A percentile compares a stretch with the other conserved stretches of the same genome.
These are phyloP conservation scores for Enteromius treurensis DNA, from an alignment of 2,797 vertebrate genomes.

Conservation along the genomic window DNA sequence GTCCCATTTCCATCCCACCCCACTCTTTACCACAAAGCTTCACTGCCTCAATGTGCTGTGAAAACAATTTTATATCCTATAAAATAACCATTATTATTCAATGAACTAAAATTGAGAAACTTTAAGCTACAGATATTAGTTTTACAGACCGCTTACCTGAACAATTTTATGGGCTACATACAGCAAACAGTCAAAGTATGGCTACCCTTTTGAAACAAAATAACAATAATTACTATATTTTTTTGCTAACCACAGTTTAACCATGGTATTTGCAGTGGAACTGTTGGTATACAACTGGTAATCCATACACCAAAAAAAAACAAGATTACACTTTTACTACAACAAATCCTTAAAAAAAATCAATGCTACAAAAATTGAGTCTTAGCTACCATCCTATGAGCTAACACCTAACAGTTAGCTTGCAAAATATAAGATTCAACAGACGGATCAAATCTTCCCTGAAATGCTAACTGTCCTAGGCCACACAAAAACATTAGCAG, in stretches of 20 bases:
- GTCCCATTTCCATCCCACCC: slow-evolving; percentile 56
- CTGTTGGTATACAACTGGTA: no score
- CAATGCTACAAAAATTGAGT: background rate
- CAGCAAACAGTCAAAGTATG: background rate
- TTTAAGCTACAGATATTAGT: background rate
- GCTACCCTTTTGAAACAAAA: background rate
- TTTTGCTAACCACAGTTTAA: no score
- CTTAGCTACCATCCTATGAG: background rate
- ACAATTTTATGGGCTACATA: background rate
- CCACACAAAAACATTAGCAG: background rate
- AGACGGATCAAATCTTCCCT: no score
- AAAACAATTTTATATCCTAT: background rate
- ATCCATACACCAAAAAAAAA: no score
- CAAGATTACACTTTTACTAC: no score
- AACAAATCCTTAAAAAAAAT: no score
- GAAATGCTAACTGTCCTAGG: background rate
- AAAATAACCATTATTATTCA: background rate
- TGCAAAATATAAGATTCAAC: background rate
- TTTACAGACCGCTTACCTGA: background rate
- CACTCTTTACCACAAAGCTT: slow-evolving; percentile 22
- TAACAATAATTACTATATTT: no score
- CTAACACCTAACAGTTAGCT: background rate
- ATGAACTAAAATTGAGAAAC: background rate
- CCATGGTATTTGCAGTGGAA: no score
- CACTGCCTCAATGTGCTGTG: slow-evolving; percentile 1